These are phyloP conservation scores for Rhagoletis pomonella DNA, from an alignment of 1,140 invertebrate genomes.

Conservation along the genomic window DNA sequence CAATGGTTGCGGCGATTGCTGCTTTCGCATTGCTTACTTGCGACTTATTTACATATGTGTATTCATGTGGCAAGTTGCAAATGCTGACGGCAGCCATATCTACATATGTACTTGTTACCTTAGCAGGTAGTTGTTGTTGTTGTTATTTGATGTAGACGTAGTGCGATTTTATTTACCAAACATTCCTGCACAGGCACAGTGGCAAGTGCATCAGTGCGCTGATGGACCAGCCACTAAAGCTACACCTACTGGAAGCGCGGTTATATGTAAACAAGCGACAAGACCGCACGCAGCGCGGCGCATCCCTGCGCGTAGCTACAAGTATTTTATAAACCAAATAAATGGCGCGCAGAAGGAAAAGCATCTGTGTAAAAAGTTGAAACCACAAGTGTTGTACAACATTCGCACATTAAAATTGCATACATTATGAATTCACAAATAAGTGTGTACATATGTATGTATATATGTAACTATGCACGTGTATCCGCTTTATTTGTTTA, in stretches of 20 bases:
- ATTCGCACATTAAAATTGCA: background rate
- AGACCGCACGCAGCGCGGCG: background rate
- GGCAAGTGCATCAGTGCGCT: background rate
- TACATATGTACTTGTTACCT: background rate
- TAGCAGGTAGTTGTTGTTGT: background rate
- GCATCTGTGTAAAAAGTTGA: background rate
- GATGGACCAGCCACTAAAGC: background rate
- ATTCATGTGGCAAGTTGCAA: constrained; percentile 12
- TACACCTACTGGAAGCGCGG: background rate
- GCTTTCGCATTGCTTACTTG: background rate
- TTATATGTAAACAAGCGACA: background rate
- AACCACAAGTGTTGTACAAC: background rate
- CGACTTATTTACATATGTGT: constrained; percentile 42
- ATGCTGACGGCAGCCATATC: background rate
- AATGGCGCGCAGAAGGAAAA: background rate
- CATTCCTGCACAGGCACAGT: background rate
- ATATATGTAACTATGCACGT: background rate
- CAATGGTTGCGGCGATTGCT: background rate
- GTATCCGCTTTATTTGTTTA: background rate
- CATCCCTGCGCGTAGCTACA: background rate
- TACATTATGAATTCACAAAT: background rate
- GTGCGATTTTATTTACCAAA: background rate
- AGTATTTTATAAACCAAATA: background rate
- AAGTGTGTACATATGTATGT: background rate
- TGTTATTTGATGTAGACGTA: background rate